These are phyloP conservation scores for Hypotaenidia philippensis DNA, from an alignment of 2,797 vertebrate species.

Conservation along the genomic window DNA sequence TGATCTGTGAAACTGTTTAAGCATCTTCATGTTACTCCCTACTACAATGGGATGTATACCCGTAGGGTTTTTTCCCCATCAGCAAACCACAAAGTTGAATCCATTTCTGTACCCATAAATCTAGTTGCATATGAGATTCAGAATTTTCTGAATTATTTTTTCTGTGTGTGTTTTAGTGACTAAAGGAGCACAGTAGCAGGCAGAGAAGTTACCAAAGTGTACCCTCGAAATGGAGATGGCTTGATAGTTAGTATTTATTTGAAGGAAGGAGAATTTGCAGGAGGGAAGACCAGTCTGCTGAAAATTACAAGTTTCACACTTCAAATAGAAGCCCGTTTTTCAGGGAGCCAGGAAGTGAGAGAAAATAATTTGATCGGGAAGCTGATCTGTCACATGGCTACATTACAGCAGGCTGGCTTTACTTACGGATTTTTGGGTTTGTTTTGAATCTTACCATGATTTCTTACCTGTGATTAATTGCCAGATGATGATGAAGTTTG, in stretches of 20 bases:
- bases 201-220: not conserved
- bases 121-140: not conserved
- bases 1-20: not conserved
- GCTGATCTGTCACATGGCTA: not conserved
- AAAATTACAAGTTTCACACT: constrained; percentile 25
- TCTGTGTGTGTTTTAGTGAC: not conserved
- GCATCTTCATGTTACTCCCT: not conserved
- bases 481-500: not conserved
- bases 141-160: not conserved
- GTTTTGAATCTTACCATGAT: not conserved
- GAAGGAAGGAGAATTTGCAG: not conserved
- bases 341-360: not conserved
- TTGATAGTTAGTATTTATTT: not conserved
- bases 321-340: not conserved
- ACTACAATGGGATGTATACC: not conserved
- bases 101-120: not conserved
- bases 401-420: not conserved
- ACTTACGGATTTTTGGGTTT: not conserved
- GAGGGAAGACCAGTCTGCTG: not conserved
- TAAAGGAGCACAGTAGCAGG: not conserved
- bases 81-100: not conserved
- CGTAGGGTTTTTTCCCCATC: not conserved
- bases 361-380: not conserved
- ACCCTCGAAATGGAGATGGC: not conserved
- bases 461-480: not conserved